Evolutionary conservation across 2,113 vertebrate genomes (phyloP).

Genomic region (Grantiella picta): DNA sequence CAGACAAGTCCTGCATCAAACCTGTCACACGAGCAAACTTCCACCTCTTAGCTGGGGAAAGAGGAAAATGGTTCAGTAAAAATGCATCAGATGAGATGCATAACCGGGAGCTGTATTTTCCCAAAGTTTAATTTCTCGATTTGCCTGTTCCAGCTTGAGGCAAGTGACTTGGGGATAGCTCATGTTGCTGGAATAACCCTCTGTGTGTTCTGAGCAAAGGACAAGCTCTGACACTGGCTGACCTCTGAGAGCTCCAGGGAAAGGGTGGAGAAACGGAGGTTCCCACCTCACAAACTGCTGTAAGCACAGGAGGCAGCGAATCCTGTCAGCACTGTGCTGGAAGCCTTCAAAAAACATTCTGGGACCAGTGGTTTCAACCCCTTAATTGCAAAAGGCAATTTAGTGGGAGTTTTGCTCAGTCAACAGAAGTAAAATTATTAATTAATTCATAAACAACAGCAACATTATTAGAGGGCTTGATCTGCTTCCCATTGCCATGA

Average conservation of each 20-base stretch:
- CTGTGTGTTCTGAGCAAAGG: background rate
- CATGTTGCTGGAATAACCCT: background rate
- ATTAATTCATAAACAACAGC: background rate
- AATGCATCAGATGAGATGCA: fast-evolving
- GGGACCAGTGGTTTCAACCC: background rate
- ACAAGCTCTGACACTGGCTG: background rate
- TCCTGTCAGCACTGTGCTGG: background rate
- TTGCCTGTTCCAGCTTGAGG: background rate
- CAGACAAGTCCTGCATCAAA: background rate
- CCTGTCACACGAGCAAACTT: background rate
- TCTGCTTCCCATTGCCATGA: background rate
- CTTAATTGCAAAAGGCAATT: background rate
- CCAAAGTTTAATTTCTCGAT: background rate
- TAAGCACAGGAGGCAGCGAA: background rate
- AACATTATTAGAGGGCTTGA: background rate
- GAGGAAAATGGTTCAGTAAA: background rate
- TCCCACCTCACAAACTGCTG: background rate
- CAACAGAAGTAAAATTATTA: background rate
- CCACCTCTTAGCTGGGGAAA: background rate
- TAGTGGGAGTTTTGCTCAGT: background rate
- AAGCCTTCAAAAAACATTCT: background rate
- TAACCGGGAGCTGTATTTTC: background rate
- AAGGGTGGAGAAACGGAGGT: background rate
- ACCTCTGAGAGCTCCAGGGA: background rate
- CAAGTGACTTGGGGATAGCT: fast-evolving